phyloP scores from a whole-genome alignment of 2,888 invertebrate species.

The Chrysodeixis includens region DNA sequence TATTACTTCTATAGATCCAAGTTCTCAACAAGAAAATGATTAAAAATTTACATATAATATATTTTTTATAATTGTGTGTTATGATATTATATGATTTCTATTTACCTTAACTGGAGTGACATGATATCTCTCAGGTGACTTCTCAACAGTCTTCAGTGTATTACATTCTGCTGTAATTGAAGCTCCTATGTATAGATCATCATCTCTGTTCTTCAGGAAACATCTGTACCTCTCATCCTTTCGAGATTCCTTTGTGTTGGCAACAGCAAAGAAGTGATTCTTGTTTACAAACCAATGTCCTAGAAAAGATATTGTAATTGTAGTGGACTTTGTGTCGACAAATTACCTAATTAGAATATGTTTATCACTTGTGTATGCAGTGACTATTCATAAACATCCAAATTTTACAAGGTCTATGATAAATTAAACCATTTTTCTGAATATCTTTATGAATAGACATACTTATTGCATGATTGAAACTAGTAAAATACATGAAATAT shows the following conservation, averaged over 20 bases:
- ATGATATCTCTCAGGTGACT: constrained; percentile 96
- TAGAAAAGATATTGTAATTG: constrained; percentile 50
- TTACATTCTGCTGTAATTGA: constrained; percentile 98
- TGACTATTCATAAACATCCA: no score
- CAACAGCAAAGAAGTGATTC: constrained; percentile 99
- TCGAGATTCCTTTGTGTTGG: constrained; percentile 98
- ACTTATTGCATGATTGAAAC: no score
- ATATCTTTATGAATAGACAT: no score
- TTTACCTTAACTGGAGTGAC: constrained; percentile 93
- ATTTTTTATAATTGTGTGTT: no score
- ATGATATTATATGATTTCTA: no score
- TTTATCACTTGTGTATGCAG: no score
- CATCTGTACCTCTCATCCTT: constrained; percentile 98
- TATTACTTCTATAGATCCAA: no score
- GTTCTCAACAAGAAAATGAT: no score
- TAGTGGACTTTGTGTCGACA: neutral
- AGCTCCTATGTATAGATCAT: constrained; percentile 96
- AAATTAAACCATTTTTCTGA: no score
- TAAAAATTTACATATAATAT: no score
- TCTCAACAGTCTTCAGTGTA: constrained; percentile 97
- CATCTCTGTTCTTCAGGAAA: constrained; percentile 97
- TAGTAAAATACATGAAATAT: no score
- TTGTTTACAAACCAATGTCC: constrained; percentile 98
- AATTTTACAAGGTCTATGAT: no score
- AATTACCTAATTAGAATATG: neutral